A percentile compares a stretch with the other conserved stretches of the same genome.
phyloP scores from a whole-genome alignment of 2,797 vertebrate genomes.

The Heliangelus exortis region DNA sequence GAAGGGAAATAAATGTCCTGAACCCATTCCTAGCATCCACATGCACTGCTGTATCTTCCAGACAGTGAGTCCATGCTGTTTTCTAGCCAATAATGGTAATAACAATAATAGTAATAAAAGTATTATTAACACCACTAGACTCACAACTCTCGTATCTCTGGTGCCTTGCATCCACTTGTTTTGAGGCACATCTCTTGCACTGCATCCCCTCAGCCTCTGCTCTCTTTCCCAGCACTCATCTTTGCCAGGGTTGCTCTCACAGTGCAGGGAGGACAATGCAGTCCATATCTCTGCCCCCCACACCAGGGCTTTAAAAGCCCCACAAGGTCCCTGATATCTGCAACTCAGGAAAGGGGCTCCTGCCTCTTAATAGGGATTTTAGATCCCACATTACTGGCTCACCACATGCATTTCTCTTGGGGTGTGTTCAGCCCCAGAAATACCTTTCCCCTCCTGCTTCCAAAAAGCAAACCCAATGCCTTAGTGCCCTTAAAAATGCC shows the following conservation, averaged over 20 bases:
- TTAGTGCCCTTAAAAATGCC: neutral
- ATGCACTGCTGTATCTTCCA: neutral
- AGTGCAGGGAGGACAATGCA: fast-evolving
- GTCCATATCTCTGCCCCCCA: neutral
- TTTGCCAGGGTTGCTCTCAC: neutral
- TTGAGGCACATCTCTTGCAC: neutral
- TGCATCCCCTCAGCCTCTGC: neutral
- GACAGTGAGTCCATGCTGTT: neutral
- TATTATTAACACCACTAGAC: neutral
- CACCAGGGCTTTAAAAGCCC: neutral
- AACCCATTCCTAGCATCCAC: neutral
- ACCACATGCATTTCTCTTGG: fast-evolving
- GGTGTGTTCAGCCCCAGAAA: neutral
- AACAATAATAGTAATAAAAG: neutral
- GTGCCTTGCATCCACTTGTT: neutral
- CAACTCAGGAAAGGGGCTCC: neutral
- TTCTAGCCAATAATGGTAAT: neutral
- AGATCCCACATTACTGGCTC: neutral
- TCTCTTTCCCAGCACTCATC: fast-evolving
- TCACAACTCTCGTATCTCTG: neutral
- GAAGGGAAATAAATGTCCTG: fast-evolving
- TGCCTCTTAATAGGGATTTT: neutral
- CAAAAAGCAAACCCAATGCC: neutral
- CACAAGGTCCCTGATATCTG: fast-evolving
- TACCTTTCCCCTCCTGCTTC: neutral